A percentile compares a stretch with the other conserved stretches of the same genome.
phyloP scores from a whole-genome alignment of 2,113 vertebrate species.

The Pampusana beccarii region DNA sequence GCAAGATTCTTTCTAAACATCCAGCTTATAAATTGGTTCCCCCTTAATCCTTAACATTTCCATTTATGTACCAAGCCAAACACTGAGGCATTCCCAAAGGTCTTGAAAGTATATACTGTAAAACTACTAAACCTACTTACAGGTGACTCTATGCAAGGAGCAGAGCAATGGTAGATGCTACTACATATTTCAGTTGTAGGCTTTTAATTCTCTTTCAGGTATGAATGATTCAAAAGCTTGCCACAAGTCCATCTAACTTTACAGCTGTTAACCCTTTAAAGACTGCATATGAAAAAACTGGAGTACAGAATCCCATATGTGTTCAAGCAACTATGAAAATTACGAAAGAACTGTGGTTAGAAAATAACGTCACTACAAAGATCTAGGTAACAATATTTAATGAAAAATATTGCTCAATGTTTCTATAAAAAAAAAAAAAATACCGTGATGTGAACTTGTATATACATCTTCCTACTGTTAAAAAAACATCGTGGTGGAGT shows the following conservation, averaged over 20 bases:
- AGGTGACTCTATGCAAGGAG: slow-evolving; percentile 81
- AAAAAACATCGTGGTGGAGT: slow-evolving; percentile 63
- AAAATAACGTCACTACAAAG: slow-evolving; percentile 74
- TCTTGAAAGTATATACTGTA: slow-evolving; percentile 71
- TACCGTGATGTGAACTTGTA: slow-evolving; percentile 63
- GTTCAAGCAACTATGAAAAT: slow-evolving; percentile 59
- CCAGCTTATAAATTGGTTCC: slow-evolving; percentile 63
- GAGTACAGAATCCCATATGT: slow-evolving; percentile 52
- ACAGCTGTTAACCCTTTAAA: slow-evolving; percentile 80
- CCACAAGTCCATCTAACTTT: slow-evolving; percentile 73
- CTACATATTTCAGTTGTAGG: slow-evolving; percentile 70
- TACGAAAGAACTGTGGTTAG: slow-evolving; percentile 58
- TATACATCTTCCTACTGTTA: slow-evolving; percentile 69
- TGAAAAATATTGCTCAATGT: slow-evolving; percentile 77
- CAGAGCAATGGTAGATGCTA: slow-evolving; percentile 75
- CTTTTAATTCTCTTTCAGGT: slow-evolving; percentile 70
- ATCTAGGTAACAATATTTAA: slow-evolving; percentile 73
- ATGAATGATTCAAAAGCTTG: slow-evolving; percentile 77
- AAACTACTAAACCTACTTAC: slow-evolving; percentile 77
- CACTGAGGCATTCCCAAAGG: slow-evolving; percentile 76
- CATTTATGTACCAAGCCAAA: slow-evolving; percentile 75
- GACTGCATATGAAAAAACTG: slow-evolving; percentile 68
- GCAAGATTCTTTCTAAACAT: slow-evolving; percentile 73
- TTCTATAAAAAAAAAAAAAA: slow-evolving; percentile 76
- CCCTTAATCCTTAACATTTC: slow-evolving; percentile 70